Conservation (phyloP, 2,113 vertebrate genomes). For the Hassar affinis region DNA sequence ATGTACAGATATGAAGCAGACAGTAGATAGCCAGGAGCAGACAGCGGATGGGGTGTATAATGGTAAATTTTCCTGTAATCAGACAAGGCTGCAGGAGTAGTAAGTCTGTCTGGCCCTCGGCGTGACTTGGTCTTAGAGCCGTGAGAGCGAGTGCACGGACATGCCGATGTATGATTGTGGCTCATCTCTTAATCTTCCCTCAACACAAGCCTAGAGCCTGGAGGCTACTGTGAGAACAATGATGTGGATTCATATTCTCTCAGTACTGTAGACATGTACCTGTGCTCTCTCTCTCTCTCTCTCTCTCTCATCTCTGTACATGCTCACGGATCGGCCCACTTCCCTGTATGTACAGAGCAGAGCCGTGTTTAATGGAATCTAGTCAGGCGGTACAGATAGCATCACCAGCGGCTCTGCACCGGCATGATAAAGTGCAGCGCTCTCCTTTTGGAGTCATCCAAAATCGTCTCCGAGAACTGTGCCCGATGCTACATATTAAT, state of each 20-base stretch:
- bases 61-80: slow-evolving; percentile 33
- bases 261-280: slow-evolving; percentile 61
- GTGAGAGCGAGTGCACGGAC: slow-evolving; percentile 21
- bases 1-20: slow-evolving; percentile 14
- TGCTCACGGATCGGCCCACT: slow-evolving; percentile 32
- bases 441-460: slow-evolving; percentile 52
- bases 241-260: slow-evolving; percentile 42
- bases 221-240: slow-evolving; percentile 58
- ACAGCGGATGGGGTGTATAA: neutral
- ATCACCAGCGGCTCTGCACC: slow-evolving; percentile 65
- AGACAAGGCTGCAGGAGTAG: neutral
- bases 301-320: slow-evolving; percentile 18
- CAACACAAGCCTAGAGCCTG: slow-evolving; percentile 51
- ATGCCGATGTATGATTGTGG: slow-evolving; percentile 43
- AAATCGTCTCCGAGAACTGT: slow-evolving; percentile 62
- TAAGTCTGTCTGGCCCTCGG: slow-evolving; percentile 5
- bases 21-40: neutral
- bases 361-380: slow-evolving; percentile 72
- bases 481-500: slow-evolving; percentile 73
- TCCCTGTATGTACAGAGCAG: slow-evolving; percentile 63
- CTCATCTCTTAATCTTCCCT: slow-evolving; percentile 56
- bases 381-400: slow-evolving; percentile 66
- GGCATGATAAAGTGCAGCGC: slow-evolving; percentile 63
- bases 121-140: slow-evolving; percentile 26
- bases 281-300: slow-evolving; percentile 26